Evolutionary conservation across 2,797 vertebrate genomes (phyloP), one percentile per base, ranked within the genome.

Genomic region (Clarias platycephalus): DNA sequence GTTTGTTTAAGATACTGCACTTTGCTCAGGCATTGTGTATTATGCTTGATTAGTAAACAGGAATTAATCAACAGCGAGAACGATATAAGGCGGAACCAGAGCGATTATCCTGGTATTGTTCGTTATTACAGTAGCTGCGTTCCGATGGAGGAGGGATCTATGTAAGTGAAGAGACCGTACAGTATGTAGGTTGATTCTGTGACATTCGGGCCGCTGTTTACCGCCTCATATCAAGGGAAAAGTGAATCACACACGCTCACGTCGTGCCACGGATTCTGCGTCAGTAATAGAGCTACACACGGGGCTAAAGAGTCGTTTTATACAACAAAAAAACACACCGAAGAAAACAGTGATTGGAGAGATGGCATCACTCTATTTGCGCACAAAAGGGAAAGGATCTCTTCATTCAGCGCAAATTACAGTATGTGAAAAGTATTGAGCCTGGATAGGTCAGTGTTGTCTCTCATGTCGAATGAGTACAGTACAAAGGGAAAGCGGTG

Each of bases 31-130:
- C 84, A 60, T 83, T 85, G 68, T 83, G 77, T 68, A 83, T 81
- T 86, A 68, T 80, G 74, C 82, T 84, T 87, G 77, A 88, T 81
- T 85, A 88, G 82, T 81, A 88, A 81, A 74, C 77, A 88, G 82
- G 64, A 77, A 87, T 86, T 85, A 82, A 82, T 71, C 74, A 83
- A 86, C 53, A 83, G 58, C 26, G 76, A 72, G 67, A 64, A 68
- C 63, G 82, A 81, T 81, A 68, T 80, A 87, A 85, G 67, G 71
- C 26, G 72, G 76, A 74, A 86, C 79, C 18, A 5, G 40, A 81
- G 15, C 44, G 63, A 81, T 85, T 83, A 81, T 68, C 58, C 76
- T 34, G 37, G 72, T 64, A 78, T 67, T 84, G 76, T 40, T 80
- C 16, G 66, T 66, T 71, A 68, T 85, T 85, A n/a, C n/a, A n/a